These are phyloP conservation scores for Sphyrna mokarran DNA, from an alignment of 2,113 vertebrate species.

Conservation along the genomic window DNA sequence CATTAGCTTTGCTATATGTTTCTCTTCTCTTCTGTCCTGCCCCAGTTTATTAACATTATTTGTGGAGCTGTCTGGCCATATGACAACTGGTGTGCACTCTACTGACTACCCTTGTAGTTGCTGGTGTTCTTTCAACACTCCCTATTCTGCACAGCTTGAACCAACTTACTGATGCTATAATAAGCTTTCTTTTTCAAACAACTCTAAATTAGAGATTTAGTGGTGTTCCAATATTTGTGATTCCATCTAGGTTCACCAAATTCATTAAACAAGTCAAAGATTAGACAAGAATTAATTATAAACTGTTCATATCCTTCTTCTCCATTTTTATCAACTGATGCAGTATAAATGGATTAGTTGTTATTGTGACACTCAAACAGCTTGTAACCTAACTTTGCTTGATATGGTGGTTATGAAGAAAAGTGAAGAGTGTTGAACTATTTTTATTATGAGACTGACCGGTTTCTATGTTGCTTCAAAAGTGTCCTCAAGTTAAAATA, in stretches of 20 bases:
- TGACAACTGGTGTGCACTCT: neutral
- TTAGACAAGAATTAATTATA: neutral
- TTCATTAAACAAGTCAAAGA: neutral
- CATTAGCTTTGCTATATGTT: conserved; percentile 28
- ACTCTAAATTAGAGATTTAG: neutral
- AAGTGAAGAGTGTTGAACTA: neutral
- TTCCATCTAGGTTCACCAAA: neutral
- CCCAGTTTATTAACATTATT: conserved; percentile 27
- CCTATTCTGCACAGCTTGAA: neutral
- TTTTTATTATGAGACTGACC: neutral
- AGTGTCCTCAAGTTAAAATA: neutral
- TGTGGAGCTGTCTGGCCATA: neutral
- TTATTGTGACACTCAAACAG: neutral
- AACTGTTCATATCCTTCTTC: neutral
- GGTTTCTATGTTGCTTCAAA: neutral
- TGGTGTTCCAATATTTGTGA: neutral
- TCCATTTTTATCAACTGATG: neutral
- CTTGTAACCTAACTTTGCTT: neutral
- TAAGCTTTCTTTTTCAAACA: neutral
- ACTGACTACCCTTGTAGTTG: too few relatives aligned
- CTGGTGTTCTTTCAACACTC: neutral
- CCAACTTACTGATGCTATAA: neutral
- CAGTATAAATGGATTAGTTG: neutral
- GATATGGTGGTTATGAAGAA: neutral
- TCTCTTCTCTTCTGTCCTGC: neutral